These are phyloP conservation scores for Sinocyclocheilus anophthalmus DNA, from an alignment of 2,113 vertebrate genomes.

Conservation along the genomic window DNA sequence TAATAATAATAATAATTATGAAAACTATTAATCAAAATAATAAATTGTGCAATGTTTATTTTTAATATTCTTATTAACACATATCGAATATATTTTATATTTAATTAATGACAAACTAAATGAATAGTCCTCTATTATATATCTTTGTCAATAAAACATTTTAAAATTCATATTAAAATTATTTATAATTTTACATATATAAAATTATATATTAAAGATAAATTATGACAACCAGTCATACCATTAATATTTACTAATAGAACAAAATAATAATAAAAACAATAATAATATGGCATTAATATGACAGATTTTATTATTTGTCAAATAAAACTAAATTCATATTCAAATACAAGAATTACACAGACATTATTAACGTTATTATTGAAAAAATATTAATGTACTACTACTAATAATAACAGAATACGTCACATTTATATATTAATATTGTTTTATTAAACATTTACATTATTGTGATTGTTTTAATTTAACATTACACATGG, in stretches of 20 bases:
- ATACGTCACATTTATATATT: no score
- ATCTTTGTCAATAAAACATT: not conserved
- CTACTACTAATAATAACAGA: no score
- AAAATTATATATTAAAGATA: not conserved
- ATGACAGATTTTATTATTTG: no score
- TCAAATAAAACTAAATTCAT: no score
- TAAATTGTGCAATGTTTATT: not conserved
- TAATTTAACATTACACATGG: not conserved
- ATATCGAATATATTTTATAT: not conserved
- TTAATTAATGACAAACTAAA: not conserved
- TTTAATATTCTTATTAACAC: not conserved
- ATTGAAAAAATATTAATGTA: no score
- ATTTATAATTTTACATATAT: not conserved
- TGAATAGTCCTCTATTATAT: not conserved
- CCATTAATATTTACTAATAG: not conserved
- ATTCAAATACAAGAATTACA: no score
- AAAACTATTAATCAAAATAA: not conserved
- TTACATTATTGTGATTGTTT: not conserved
- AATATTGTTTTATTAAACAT: no score
- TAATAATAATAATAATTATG: not conserved
- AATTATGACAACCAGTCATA: not conserved
- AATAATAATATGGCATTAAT: no score
- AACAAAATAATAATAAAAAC: no score
- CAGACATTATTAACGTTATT: no score
- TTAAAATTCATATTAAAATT: not conserved